Evolutionary conservation across 2,113 vertebrate genomes (phyloP).

Genomic region (Heterochromis multidens): DNA sequence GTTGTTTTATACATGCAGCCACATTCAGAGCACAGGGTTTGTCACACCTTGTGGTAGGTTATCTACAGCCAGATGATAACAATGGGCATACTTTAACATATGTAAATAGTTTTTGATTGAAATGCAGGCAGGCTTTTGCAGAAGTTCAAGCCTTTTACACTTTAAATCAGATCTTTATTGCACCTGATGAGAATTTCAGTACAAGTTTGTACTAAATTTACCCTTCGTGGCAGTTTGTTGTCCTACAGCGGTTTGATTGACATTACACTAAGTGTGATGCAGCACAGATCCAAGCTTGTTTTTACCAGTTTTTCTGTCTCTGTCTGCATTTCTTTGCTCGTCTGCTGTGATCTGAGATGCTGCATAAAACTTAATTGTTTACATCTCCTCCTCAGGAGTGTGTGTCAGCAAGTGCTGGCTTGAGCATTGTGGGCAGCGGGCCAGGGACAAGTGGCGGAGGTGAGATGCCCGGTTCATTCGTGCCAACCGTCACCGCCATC

Average conservation of each 20-base stretch:
- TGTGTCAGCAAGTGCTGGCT: slow-evolving; percentile 70
- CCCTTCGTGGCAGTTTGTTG: not conserved
- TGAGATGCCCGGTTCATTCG: slow-evolving; percentile 94
- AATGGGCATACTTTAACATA: not conserved
- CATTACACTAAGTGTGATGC: not conserved
- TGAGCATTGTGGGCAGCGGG: slow-evolving; percentile 71
- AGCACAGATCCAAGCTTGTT: not conserved
- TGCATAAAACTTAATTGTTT: not conserved
- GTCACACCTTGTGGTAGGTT: not conserved
- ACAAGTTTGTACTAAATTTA: not conserved
- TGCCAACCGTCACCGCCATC: slow-evolving; percentile 96
- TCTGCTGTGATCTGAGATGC: not conserved
- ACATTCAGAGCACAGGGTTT: not conserved
- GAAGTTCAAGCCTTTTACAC: not conserved
- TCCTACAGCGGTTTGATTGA: not conserved
- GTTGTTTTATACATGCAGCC: not conserved
- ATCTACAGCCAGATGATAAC: not conserved
- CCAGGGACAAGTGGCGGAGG: slow-evolving; percentile 73
- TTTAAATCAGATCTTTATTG: not conserved
- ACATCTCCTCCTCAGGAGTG: slow-evolving; percentile 69
- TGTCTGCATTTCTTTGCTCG: not conserved
- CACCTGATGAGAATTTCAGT: not conserved
- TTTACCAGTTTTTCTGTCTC: not conserved
- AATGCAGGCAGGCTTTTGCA: not conserved
- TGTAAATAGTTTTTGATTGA: not conserved